phyloP scores from a whole-genome alignment of 2,888 invertebrate genomes.

The Acronicta psi region DNA sequence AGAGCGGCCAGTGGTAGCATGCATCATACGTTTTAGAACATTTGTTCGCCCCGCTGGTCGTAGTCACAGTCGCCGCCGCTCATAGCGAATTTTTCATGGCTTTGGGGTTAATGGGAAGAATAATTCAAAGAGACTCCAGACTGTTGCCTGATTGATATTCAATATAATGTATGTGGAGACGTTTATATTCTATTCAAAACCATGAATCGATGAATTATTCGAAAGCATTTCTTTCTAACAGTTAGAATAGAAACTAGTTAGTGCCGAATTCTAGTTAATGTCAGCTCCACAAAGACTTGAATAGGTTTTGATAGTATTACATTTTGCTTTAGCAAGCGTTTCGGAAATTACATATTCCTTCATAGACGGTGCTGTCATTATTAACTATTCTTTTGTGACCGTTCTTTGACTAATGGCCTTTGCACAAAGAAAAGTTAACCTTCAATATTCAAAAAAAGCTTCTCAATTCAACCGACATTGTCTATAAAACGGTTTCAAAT shows the following conservation, averaged over 20 bases:
- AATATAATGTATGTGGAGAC: too few species aligned
- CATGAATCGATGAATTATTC: too few species aligned
- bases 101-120: too few species aligned
- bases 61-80: too few species aligned
- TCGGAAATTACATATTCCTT: conserved; percentile 27
- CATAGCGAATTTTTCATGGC: too few species aligned
- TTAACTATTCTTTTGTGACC: conserved; percentile 23
- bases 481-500: conserved; percentile 2
- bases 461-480: conserved; percentile 4
- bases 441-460: conserved; percentile 5
- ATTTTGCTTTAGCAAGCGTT: conserved; percentile 6
- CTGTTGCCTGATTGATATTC: too few species aligned
- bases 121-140: not conserved
- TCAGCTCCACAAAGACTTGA: conserved; percentile 5
- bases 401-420: conserved; percentile 1
- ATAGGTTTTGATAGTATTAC: not conserved
- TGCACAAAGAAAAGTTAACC: conserved; percentile 15
- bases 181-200: too few species aligned
- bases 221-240: too few species aligned
- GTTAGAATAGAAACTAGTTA: too few species aligned
- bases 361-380: not conserved
- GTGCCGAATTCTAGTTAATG: conserved; percentile 3
- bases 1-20: too few species aligned
- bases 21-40: too few species aligned
- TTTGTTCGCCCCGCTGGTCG: too few species aligned